These are phyloP conservation scores for Coryphaenoides rupestris DNA, from an alignment of 2,113 vertebrate genomes.

Conservation along the genomic window DNA sequence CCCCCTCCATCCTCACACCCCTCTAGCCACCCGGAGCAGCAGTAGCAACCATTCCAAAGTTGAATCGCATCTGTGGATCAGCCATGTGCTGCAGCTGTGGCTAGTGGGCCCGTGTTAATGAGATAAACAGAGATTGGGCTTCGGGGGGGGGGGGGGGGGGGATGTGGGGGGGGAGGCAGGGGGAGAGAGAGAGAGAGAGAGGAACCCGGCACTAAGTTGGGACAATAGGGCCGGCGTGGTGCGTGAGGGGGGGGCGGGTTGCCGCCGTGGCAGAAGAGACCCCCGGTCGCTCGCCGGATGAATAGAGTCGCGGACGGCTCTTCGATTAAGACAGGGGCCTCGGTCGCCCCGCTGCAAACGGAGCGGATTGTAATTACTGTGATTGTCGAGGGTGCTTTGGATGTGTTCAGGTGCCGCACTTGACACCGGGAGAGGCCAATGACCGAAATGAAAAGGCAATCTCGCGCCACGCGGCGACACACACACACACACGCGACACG, in stretches of 20 bases:
- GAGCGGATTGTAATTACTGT: constrained; percentile 34
- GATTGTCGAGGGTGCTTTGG: constrained; percentile 30
- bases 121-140: constrained; percentile 52
- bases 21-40: neutral
- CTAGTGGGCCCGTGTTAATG: constrained; percentile 44
- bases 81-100: constrained; percentile 46
- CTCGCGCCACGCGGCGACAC: neutral
- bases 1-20: neutral
- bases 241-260: too few species aligned
- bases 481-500: neutral
- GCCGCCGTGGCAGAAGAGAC: too few species aligned
- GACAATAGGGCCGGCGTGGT: too few species aligned
- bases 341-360: neutral
- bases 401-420: constrained; percentile 33
- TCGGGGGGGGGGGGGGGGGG: constrained; percentile 18
- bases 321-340: neutral
- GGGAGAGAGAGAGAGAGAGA: constrained; percentile 11
- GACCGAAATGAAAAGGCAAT: constrained; percentile 21
- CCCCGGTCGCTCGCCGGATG: too few species aligned
- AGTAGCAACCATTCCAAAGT: constrained; percentile 11
- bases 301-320: too few species aligned
- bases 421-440: constrained; percentile 23
- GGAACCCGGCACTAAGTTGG: neutral
- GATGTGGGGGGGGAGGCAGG: constrained; percentile 15
- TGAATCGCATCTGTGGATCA: constrained; percentile 54